phyloP scores from a whole-genome alignment of 2,113 vertebrate genomes.

The Protobothrops flavoviridis region DNA sequence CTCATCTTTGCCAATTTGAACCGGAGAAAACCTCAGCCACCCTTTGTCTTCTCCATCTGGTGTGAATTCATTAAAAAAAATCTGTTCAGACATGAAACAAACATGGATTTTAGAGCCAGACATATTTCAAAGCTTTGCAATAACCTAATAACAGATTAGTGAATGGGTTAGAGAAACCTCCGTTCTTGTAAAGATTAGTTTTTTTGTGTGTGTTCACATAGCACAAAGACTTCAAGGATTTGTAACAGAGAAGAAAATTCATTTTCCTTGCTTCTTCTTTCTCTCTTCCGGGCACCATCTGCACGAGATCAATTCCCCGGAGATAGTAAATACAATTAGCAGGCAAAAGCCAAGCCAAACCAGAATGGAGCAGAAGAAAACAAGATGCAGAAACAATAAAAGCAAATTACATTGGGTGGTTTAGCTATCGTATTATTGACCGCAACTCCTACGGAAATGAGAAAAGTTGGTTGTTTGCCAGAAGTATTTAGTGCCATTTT shows the following conservation, averaged over 20 bases:
- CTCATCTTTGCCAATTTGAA: neutral
- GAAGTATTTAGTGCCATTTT: neutral
- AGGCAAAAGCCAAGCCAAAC: neutral
- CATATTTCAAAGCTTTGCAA: neutral
- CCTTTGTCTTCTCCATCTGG: neutral
- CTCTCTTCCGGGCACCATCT: neutral
- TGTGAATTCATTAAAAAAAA: neutral
- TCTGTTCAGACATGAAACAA: neutral
- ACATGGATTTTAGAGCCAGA: neutral
- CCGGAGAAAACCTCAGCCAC: neutral
- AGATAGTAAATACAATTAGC: neutral
- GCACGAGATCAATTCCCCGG: neutral
- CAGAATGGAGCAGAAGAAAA: neutral
- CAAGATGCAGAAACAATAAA: neutral
- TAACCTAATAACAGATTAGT: neutral
- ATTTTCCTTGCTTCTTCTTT: neutral
- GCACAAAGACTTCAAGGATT: neutral
- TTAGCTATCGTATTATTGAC: neutral
- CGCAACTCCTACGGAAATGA: neutral
- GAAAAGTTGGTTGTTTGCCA: neutral
- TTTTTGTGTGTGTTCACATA: neutral
- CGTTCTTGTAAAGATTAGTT: too few relatives aligned
- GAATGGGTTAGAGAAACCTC: neutral
- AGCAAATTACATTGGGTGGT: neutral
- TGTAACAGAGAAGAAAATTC: neutral